Conservation (phyloP, 2,888 invertebrate genomes). For the Asteroscopus sphinx region DNA sequence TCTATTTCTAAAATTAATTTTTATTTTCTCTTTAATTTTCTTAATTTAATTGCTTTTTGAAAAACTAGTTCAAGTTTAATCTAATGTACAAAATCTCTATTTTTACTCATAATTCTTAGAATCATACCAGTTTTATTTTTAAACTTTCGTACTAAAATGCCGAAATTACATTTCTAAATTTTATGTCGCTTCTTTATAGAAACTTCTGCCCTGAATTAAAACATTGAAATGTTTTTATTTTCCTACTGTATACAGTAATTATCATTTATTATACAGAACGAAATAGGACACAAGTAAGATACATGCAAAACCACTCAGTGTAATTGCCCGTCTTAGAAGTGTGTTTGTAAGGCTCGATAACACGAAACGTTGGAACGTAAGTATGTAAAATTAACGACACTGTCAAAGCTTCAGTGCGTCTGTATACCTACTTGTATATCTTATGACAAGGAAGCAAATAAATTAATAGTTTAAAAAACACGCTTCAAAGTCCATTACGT, state of each 20-base stretch:
- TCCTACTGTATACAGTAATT: slow-evolving; percentile 53
- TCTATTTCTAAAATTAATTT: too few relatives aligned
- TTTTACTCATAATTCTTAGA: too few relatives aligned
- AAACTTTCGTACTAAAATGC: slow-evolving; percentile 71
- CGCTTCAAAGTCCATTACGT: too few relatives aligned
- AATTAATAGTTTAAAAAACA: too few relatives aligned
- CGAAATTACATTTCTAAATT: slow-evolving; percentile 71
- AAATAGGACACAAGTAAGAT: slow-evolving; percentile 39
- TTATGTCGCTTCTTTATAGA: slow-evolving; percentile 69
- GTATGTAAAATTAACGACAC: slow-evolving; percentile 46
- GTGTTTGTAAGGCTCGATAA: slow-evolving; percentile 41
- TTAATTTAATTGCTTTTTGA: too few relatives aligned
- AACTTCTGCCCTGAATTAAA: slow-evolving; percentile 64
- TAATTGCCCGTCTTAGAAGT: slow-evolving; percentile 53
- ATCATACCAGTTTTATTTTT: slow-evolving; percentile 73
- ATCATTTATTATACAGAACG: slow-evolving; percentile 52
- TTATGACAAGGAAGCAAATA: too few relatives aligned
- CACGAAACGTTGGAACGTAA: slow-evolving; percentile 34
- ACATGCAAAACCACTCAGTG: slow-evolving; percentile 59
- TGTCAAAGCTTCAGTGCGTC: slow-evolving; percentile 29
- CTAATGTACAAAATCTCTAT: too few relatives aligned
- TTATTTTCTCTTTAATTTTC: too few relatives aligned
- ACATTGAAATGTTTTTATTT: slow-evolving; percentile 66
- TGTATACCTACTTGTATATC: slow-evolving; percentile 11
- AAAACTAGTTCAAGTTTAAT: too few relatives aligned